Conservation (phyloP, 2,113 vertebrate genomes). For the Melanocharis versteri region DNA sequence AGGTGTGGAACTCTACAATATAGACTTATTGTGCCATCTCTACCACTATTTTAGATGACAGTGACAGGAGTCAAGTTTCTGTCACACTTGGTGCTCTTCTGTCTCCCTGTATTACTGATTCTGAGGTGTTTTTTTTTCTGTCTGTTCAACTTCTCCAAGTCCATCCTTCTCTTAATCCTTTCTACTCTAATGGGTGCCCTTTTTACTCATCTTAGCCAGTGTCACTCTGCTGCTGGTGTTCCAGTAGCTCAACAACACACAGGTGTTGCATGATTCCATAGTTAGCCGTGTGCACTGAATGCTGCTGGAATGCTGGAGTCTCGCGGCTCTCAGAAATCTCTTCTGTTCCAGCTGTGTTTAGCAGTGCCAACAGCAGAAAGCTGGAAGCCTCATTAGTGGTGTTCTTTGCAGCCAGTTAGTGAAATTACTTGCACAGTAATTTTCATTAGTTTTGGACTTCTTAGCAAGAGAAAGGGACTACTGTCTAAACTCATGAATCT, state of each 20-base stretch:
- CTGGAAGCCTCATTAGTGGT: not conserved
- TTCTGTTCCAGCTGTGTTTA: not conserved
- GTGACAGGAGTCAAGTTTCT: not conserved
- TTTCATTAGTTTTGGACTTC: not conserved
- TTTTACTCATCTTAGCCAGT: not conserved
- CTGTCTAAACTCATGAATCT: not conserved
- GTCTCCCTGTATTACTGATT: not conserved
- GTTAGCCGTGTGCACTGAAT: not conserved
- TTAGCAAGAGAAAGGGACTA: not conserved
- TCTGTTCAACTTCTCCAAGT: not conserved
- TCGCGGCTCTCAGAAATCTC: not conserved
- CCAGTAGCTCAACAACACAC: not conserved
- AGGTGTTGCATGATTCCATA: not conserved
- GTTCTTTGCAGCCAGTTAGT: not conserved
- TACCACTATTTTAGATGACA: not conserved
- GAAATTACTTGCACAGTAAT: not conserved
- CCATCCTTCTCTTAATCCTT: not conserved
- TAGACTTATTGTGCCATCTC: accelerated
- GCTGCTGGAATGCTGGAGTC: not conserved
- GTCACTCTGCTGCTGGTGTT: not conserved
- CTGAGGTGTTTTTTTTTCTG: not conserved
- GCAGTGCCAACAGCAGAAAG: not conserved
- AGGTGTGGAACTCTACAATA: not conserved
- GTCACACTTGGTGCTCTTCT: not conserved
- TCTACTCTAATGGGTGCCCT: not conserved